Conservation (phyloP, 2,113 vertebrate species). For the Bubo bubo region DNA sequence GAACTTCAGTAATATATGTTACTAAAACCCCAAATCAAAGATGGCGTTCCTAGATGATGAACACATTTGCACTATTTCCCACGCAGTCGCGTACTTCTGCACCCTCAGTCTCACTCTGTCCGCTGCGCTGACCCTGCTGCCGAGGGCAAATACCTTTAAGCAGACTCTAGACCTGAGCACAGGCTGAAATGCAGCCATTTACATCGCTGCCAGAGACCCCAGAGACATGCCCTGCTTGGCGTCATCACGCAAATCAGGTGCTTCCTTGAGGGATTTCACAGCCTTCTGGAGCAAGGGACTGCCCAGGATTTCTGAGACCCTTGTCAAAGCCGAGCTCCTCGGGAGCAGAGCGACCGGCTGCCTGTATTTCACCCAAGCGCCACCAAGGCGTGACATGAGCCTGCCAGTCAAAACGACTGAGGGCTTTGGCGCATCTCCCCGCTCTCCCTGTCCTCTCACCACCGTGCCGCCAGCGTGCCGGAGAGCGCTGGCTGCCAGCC, state of each 20-base stretch:
- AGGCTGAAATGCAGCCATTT: neutral
- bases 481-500: no score
- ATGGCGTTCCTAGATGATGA: neutral
- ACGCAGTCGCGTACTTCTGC: neutral
- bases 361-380: neutral
- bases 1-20: neutral
- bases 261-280: neutral
- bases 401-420: neutral
- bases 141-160: neutral
- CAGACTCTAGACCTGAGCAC: neutral
- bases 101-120: neutral
- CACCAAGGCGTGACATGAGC: neutral
- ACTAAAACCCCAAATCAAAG: neutral
- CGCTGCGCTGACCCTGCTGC: neutral
- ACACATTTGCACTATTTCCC: neutral
- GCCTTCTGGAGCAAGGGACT: neutral
- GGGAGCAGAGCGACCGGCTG: neutral
- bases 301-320: neutral
- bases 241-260: neutral
- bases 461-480: accelerated
- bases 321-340: neutral
- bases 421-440: neutral
- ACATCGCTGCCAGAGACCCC: neutral
- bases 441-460: neutral
- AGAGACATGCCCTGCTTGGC: neutral